These are phyloP conservation scores for Cottus gobio DNA, from an alignment of 2,113 vertebrate species.

Conservation along the genomic window DNA sequence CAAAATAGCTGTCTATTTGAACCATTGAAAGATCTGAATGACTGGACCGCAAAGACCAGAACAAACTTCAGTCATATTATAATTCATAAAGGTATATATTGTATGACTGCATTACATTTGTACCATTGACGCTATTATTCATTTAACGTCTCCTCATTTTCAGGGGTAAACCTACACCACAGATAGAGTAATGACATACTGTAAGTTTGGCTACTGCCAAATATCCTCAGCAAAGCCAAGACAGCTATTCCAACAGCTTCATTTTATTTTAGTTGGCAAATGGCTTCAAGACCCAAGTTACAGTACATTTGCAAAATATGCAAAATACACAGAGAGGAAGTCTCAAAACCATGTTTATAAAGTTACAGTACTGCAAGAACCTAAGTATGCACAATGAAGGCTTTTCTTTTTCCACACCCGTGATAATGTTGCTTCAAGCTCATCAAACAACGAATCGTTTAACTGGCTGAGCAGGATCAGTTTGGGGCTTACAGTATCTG, in stretches of 20 bases:
- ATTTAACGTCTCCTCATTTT: background rate
- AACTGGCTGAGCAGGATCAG: constrained; percentile 1
- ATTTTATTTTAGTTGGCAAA: constrained; percentile 11
- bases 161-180: background rate
- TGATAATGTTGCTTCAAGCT: constrained; percentile 19
- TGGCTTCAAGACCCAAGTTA: background rate
- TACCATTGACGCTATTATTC: background rate
- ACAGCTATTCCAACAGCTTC: background rate
- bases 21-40: background rate
- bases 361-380: background rate
- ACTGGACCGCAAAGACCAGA: constrained; percentile 3
- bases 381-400: background rate
- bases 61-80: constrained; percentile 1
- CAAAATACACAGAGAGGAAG: background rate
- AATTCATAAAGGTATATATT: background rate
- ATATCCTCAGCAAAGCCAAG: constrained; percentile 1
- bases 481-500: constrained; percentile 16
- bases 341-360: background rate
- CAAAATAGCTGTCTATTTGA: constrained; percentile 7
- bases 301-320: constrained; percentile 6
- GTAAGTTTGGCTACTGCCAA: background rate
- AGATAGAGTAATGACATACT: background rate
- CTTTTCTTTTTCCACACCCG: constrained; percentile 1
- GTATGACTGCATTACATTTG: background rate
- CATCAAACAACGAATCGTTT: constrained; percentile 14